Evolutionary conservation across 2,113 vertebrate species (phyloP).

Genomic region (Xyrauchen texanus): DNA sequence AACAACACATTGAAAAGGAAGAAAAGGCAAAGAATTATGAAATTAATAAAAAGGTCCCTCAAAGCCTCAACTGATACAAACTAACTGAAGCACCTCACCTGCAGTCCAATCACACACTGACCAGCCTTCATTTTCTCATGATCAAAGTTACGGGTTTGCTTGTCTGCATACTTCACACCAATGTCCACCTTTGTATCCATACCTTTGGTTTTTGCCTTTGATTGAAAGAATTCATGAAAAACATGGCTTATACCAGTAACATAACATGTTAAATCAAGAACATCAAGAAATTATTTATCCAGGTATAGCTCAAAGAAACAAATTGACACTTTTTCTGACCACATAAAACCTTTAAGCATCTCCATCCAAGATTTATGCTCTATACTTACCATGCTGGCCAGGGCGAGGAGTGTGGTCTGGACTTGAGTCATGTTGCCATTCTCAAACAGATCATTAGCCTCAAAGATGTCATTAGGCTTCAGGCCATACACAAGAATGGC

Average conservation of each 20-base stretch:
- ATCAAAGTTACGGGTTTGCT: constrained; percentile 81
- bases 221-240: not conserved
- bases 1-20: too few relatives aligned
- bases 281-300: too few relatives aligned
- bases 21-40: too few relatives aligned
- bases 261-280: too few relatives aligned
- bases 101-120: constrained; percentile 88
- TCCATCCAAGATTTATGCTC: not conserved
- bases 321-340: not conserved
- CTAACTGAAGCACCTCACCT: constrained; percentile 63
- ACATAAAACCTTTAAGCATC: not conserved
- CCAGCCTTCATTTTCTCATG: constrained; percentile 87
- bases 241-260: too few relatives aligned
- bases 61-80: too few relatives aligned
- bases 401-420: constrained; percentile 83
- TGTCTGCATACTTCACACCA: constrained; percentile 87
- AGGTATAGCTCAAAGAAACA: too few relatives aligned
- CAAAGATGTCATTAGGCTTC: constrained; percentile 88
- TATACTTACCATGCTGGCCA: constrained; percentile 83
- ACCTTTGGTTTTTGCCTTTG: constrained; percentile 87
- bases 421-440: constrained; percentile 90
- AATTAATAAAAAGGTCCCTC: too few relatives aligned
- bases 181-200: constrained; percentile 84
- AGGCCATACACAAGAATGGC: constrained; percentile 85
- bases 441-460: constrained; percentile 90